These are phyloP conservation scores for Thalpophila matura DNA, from an alignment of 2,888 invertebrate genomes.

Conservation along the genomic window DNA sequence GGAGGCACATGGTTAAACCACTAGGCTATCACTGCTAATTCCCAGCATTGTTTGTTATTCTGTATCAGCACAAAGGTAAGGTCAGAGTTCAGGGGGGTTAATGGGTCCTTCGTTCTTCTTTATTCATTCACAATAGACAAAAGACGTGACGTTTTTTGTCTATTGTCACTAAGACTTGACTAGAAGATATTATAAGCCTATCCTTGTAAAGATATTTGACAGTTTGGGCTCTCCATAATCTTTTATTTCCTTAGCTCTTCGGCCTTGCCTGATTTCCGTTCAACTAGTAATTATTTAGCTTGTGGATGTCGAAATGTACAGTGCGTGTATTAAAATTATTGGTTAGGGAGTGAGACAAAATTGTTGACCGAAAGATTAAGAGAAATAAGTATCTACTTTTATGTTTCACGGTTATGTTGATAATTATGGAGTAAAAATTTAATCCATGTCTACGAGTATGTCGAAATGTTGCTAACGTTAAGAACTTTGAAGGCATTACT, in stretches of 20 bases:
- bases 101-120: not conserved
- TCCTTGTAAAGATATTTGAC: no score
- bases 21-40: no score
- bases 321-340: conserved; percentile 32
- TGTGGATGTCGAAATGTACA: conserved; percentile 23
- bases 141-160: not conserved
- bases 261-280: conserved; percentile 31
- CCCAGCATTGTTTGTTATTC: not conserved
- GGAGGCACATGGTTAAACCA: no score
- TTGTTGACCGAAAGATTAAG: conserved; percentile 5
- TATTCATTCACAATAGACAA: not conserved
- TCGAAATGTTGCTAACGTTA: not conserved
- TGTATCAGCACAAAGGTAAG: not conserved
- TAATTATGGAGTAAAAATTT: conserved; percentile 10
- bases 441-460: not conserved
- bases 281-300: conserved; percentile 35
- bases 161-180: no score
- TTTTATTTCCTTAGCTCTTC: conserved; percentile 11
- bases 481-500: not conserved
- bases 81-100: not conserved
- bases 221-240: not conserved
- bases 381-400: not conserved
- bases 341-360: conserved; percentile 14
- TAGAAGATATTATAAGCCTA: no score
- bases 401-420: not conserved